These are phyloP conservation scores for Pseudomyrmex gracilis DNA, from an alignment of 1,140 invertebrate genomes.

Conservation along the genomic window DNA sequence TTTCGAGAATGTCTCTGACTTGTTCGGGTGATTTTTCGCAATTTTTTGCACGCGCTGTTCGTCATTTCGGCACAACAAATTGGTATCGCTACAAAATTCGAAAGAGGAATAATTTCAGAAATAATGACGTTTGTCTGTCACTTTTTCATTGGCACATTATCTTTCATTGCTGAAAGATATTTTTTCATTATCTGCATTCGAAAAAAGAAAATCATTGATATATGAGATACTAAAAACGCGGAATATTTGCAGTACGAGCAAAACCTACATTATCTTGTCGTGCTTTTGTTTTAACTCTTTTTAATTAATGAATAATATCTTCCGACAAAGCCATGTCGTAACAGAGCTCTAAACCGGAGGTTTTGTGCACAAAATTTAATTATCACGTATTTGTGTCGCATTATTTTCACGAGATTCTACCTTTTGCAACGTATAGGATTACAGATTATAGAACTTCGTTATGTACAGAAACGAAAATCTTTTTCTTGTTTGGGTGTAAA, in stretches of 20 bases:
- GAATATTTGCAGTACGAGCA: conserved; percentile 3
- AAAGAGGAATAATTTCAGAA: neutral
- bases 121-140: neutral
- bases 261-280: conserved; percentile 1
- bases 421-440: conserved; percentile 10
- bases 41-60: neutral
- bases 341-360: neutral
- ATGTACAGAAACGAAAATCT: conserved; percentile 18
- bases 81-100: neutral
- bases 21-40: conserved; percentile 32
- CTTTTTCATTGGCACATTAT: neutral
- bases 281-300: conserved; percentile 21
- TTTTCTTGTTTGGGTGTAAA: neutral
- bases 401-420: conserved; percentile 8
- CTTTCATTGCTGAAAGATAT: neutral
- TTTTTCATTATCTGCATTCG: neutral
- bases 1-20: conserved; percentile 32
- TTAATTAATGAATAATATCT: conserved; percentile 31
- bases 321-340: conserved; percentile 4
- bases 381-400: conserved; percentile 39
- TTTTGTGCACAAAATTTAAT: conserved; percentile 46
- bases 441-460: conserved; percentile 17
- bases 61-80: neutral
- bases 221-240: conserved; percentile 2
- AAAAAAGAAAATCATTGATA: conserved; percentile 12